phyloP scores from a whole-genome alignment of 2,113 vertebrate species.

The Ploceus nigricollis region DNA sequence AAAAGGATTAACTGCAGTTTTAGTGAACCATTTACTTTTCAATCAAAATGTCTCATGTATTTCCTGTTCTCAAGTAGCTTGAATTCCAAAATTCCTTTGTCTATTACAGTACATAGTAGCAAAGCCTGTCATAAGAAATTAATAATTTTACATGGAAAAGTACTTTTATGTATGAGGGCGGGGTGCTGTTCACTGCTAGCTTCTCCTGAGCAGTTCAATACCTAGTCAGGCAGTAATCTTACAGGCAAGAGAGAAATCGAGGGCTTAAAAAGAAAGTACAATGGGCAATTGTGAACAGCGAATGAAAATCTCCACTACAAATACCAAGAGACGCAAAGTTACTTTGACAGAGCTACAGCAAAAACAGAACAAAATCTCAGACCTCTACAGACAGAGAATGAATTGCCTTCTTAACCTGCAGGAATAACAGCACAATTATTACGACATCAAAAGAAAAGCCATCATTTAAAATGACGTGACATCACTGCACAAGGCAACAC shows the following conservation, averaged over 20 bases:
- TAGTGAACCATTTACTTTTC: constrained; percentile 85
- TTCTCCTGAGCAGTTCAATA: constrained; percentile 20
- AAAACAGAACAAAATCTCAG: constrained; percentile 14
- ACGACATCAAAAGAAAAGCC: constrained; percentile 36
- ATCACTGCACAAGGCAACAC: constrained; percentile 2
- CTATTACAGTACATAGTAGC: constrained; percentile 82
- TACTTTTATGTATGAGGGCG: constrained; percentile 19
- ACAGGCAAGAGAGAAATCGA: not conserved
- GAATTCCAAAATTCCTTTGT: constrained; percentile 89
- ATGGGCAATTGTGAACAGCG: constrained; percentile 28
- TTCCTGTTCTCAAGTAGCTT: constrained; percentile 87
- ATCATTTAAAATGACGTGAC: constrained; percentile 33
- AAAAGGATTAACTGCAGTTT: constrained; percentile 91
- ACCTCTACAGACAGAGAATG: not conserved
- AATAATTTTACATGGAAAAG: constrained; percentile 75
- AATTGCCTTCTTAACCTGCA: constrained; percentile 22
- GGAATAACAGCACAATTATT: constrained; percentile 23
- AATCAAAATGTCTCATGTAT: constrained; percentile 94
- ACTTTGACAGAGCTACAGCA: not conserved
- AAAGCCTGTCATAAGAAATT: constrained; percentile 80
- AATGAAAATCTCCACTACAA: constrained; percentile 45
- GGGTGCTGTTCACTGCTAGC: not conserved
- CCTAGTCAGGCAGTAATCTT: constrained; percentile 20
- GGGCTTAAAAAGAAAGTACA: constrained; percentile 38
- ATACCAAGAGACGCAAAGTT: not conserved